Base-by-base conservation (phyloP, 2,113 vertebrate species). In the Leiothrix lutea region DNA sequence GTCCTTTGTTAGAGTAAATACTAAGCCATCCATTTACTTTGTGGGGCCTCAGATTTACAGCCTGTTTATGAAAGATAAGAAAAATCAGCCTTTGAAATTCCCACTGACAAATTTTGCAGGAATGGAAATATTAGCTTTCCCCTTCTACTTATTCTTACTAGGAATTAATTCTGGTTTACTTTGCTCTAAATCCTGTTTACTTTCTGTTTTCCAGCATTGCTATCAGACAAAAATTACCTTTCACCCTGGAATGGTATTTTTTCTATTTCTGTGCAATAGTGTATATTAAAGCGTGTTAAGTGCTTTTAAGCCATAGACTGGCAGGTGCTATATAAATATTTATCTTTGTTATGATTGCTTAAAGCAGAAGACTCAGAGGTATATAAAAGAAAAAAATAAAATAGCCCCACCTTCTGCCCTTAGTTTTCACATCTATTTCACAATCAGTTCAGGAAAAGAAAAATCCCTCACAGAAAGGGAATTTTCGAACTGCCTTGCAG, bases 261-360 rank as follows among this genome's bases (percentile, higher is more conserved):
- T 95, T 36, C 45, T 84, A 15, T 85, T 95, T 87, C 66, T 82
- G 15, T 77, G 38, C n/a, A 87, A 64, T 53, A 65, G 62, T 94
- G 54, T 92, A 57, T 82, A 57, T 66, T 70, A 14, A 71, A 94
- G 71, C 1, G 4, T 53, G 31, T 64, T 79, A 91, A 92, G 79
- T 83, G 75, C 58, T 93, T 93, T 93, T 64, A 88, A 88, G 31
- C 60, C 29, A 56, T 56, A 71, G 79, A 91, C 40, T 93, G 90
- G 60, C 71, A 95, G 92, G 67, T 96, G 71, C 44, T 94, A 77
- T 78, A 82, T 90, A 96, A 95, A 95, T 93, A 90, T 95, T 96
- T 91, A 60, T 79, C 80, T 73, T 81, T 95, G 56, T 77, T 95
- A 69, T 50, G 61, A 78, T 65, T 89, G 38, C 31, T 71, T 84